Conservation (phyloP, 2,888 invertebrate species). For the Dicyrtomina minuta region DNA sequence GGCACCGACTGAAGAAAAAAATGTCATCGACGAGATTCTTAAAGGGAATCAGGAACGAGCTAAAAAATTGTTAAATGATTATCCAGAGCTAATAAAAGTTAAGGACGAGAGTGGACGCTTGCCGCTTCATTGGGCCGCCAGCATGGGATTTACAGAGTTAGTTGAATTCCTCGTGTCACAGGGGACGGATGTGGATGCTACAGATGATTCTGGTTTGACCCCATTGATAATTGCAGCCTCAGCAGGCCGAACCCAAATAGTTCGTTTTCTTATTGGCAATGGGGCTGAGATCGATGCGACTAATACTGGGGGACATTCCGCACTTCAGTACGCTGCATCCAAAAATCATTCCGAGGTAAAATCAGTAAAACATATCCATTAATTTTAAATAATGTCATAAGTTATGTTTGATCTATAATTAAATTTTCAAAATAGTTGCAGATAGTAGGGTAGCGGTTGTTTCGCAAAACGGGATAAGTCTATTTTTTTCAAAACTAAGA, state of each 20-base stretch:
- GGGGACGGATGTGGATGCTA: constrained; percentile 68
- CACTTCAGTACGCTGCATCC: constrained; percentile 82
- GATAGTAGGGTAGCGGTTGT: too few species aligned
- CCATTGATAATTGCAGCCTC: constrained; percentile 79
- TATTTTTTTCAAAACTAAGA: too few species aligned
- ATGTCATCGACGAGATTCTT: constrained; percentile 39
- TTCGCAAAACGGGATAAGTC: too few species aligned
- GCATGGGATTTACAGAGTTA: constrained; percentile 74
- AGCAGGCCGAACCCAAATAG: constrained; percentile 71
- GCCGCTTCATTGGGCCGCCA: constrained; percentile 76
- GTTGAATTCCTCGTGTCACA: constrained; percentile 69
- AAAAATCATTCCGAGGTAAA: constrained; percentile 75
- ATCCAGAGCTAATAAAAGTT: constrained; percentile 35
- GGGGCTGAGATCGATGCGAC: constrained; percentile 62
- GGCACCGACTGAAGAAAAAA: too few species aligned
- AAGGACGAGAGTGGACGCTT: constrained; percentile 67
- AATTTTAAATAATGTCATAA: not conserved
- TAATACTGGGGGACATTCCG: constrained; percentile 72
- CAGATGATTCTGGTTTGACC: constrained; percentile 74
- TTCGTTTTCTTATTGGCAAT: constrained; percentile 66
- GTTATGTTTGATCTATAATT: not conserved
- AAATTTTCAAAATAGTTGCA: too few species aligned
- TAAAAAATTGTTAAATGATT: constrained; percentile 40
- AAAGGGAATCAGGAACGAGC: constrained; percentile 41
- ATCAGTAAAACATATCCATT: too few species aligned